Evolutionary conservation across 2,113 vertebrate species (phyloP), one percentile per base, ranked within the genome.

Genomic region (Dissostichus mawsoni): DNA sequence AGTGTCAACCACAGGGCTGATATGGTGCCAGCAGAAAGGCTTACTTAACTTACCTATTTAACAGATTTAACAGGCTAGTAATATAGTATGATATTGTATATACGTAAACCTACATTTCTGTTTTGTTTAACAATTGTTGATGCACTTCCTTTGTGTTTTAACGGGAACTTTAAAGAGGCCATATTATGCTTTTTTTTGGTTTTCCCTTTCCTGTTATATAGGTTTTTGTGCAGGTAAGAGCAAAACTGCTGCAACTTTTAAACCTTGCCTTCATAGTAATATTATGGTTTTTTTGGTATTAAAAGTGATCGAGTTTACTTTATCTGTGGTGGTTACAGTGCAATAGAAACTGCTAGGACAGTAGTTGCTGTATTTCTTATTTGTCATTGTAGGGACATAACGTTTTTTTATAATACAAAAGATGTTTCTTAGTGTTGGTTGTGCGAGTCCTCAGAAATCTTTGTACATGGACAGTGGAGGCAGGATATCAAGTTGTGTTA

Each of bases 1-100:
- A 23, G 69, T 73, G 78, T 81, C 71, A 56, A 8, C 82, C 71
- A 57, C 59, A 71, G 17, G 7, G 66, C 56, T 29, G 65, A 69
- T n/a, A 70, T 16, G 57, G 23, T 47, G 67, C 57, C 63, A 18
- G 62, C 36, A 69, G 20, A 13, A 61, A 53, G 74, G 8, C 61
- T 13, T 3, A n/a, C 36, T 23, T 47, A 14, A 47, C 12, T 20
- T 8, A 8, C 41, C 17, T 66, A 29, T 66, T 9, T 5, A 25
- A 25, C 20, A 16, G 44, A 48, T 16, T 52, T 7, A 67, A 52
- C 11, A n/a, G 2, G 10, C 48, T n/a, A 2, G 10, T 36, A 18
- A 33, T 18, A 52, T 11, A 12, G 65, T 18, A 11, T 0, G 23
- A 48, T 48, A 20, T 58, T 69, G 8, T 11, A 8, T 23, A n/a